Conservation (phyloP, 1,140 invertebrate species). For the Temnothorax longispinosus region DNA sequence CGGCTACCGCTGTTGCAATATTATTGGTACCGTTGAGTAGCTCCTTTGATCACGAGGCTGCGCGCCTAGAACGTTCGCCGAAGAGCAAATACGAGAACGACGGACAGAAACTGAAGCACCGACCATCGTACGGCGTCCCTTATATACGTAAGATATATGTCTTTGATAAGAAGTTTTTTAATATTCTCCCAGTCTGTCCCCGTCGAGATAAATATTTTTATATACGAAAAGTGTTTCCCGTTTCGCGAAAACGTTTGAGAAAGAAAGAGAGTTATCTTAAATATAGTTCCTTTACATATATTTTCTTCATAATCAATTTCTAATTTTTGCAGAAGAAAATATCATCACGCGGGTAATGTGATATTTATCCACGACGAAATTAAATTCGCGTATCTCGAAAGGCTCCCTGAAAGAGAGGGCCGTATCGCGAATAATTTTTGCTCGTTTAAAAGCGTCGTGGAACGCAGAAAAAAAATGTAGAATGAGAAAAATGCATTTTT, state of each 20-base stretch:
- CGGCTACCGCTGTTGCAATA: not conserved
- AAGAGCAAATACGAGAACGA: conserved; percentile 22
- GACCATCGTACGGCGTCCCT: not conserved
- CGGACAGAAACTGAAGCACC: not conserved
- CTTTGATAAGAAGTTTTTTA: conserved; percentile 40
- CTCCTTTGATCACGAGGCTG: conserved; percentile 26
- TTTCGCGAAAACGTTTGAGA: not conserved
- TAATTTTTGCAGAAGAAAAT: conserved; percentile 19
- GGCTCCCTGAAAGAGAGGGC: not conserved
- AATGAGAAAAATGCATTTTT: conserved; percentile 55
- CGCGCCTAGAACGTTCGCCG: not conserved
- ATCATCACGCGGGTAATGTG: not conserved
- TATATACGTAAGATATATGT: not conserved
- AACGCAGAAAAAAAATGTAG: not conserved
- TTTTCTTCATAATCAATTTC: conserved; percentile 9
- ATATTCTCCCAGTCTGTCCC: conserved; percentile 1
- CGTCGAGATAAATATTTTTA: conserved; percentile 18
- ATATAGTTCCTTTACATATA: not conserved
- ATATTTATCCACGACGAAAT: conserved; percentile 29
- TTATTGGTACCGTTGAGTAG: conserved; percentile 39
- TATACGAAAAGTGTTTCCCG: not conserved
- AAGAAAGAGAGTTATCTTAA: not conserved
- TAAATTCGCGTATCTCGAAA: conserved; percentile 36
- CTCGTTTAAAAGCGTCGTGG: conserved; percentile 6
- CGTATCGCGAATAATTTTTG: conserved; percentile 24